A percentile compares a stretch with the other conserved stretches of the same genome.
phyloP scores from a whole-genome alignment of 2,888 invertebrate species.

The Trilocha varians region DNA sequence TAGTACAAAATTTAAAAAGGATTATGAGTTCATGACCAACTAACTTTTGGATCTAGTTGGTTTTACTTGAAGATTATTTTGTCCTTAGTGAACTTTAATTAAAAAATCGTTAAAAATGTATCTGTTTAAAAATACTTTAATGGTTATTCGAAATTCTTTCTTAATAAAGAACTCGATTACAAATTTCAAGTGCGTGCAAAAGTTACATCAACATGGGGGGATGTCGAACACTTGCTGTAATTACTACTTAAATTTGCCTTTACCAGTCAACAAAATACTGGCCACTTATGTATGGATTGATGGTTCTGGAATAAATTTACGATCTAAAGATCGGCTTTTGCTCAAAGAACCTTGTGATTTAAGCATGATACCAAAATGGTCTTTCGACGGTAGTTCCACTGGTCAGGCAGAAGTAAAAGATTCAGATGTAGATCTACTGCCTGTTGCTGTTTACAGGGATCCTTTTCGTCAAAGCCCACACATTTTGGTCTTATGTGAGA shows the following conservation, averaged over 20 bases:
- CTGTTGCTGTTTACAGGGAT: conserved; percentile 91
- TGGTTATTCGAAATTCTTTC: too few species aligned
- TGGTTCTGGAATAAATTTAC: conserved; percentile 80
- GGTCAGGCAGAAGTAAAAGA: conserved; percentile 87
- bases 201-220: too few species aligned
- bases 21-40: too few species aligned
- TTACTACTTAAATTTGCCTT: conserved; percentile 54
- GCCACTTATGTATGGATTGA: conserved; percentile 87
- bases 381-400: conserved; percentile 95
- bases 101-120: too few species aligned
- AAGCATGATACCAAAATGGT: conserved; percentile 81
- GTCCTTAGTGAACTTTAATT: too few species aligned
- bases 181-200: too few species aligned
- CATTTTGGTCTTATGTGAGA: conserved; percentile 90
- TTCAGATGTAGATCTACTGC: conserved; percentile 90
- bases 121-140: too few species aligned
- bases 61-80: too few species aligned
- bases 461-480: conserved; percentile 92
- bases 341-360: conserved; percentile 72
- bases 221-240: conserved; percentile 33
- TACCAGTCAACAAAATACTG: conserved; percentile 72
- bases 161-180: too few species aligned
- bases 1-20: too few species aligned
- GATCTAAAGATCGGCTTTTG: conserved; percentile 79
- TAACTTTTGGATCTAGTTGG: too few species aligned